These are phyloP conservation scores for Artibeus jamaicensis DNA, from an alignment of 2,797 vertebrate genomes.

Conservation along the genomic window DNA sequence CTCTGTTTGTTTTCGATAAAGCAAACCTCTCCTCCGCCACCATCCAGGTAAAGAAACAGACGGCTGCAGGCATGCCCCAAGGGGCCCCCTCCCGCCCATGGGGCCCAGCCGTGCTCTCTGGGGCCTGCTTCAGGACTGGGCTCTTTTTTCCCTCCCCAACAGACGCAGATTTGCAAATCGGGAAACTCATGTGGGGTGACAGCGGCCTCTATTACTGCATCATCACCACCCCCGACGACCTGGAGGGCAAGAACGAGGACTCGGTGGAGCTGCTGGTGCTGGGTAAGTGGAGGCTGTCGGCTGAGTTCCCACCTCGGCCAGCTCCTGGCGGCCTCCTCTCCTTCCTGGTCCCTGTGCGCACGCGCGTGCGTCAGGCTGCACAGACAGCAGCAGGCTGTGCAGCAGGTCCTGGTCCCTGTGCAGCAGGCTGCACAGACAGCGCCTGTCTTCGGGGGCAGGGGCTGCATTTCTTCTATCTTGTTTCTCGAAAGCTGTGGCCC, in stretches of 20 bases:
- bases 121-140: background rate
- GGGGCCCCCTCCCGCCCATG: background rate
- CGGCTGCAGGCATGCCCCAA: background rate
- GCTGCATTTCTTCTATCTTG: too few relatives aligned
- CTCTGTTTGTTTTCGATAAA: background rate
- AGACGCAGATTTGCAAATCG: slow-evolving; percentile 96
- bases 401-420: background rate
- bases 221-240: slow-evolving; percentile 92
- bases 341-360: background rate
- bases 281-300: slow-evolving; percentile 83
- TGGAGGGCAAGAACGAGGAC: slow-evolving; percentile 95
- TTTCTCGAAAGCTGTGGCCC: background rate
- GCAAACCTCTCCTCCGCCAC: background rate
- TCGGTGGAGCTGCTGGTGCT: slow-evolving; percentile 94
- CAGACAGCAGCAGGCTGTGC: too few relatives aligned
- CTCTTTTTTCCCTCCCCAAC: slow-evolving; percentile 62
- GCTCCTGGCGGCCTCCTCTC: background rate
- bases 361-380: background rate
- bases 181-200: slow-evolving; percentile 97
- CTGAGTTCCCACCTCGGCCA: fast-evolving
- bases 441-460: background rate
- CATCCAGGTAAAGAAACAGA: background rate
- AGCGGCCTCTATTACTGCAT: slow-evolving; percentile 97
- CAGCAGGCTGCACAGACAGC: background rate
- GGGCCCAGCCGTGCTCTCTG: background rate